Percentiles rank a stretch among this genome's conserved stretches.
Conservation (phyloP, 92 coral and sea anemone species). For the Phymanthus crucifer region DNA sequence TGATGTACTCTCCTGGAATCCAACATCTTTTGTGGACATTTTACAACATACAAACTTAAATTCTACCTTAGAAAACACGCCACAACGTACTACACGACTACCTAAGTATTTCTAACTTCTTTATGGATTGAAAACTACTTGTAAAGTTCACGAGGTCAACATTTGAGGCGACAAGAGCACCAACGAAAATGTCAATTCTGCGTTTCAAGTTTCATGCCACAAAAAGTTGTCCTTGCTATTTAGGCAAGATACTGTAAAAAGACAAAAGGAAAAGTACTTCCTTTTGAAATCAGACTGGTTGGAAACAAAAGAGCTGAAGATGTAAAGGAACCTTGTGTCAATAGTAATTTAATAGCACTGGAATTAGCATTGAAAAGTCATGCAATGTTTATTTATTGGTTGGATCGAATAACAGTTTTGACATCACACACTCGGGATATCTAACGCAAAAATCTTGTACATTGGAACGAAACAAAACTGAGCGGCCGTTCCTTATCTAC, state of each 20-base stretch:
- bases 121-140: not conserved
- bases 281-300: not conserved
- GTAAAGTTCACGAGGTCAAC: slow-evolving; percentile 15
- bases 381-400: not conserved
- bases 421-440: no score
- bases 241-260: not conserved
- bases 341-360: slow-evolving; percentile 3
- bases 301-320: slow-evolving; percentile 28
- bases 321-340: slow-evolving; percentile 17
- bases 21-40: slow-evolving; percentile 25
- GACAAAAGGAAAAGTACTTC: not conserved
- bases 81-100: slow-evolving; percentile 1
- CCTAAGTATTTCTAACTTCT: slow-evolving; percentile 2
- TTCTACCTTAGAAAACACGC: not conserved
- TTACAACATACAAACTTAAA: not conserved
- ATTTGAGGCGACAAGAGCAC: slow-evolving; percentile 9
- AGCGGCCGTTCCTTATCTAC: no score
- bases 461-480: no score
- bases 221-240: slow-evolving; percentile 14
- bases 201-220: slow-evolving; percentile 10
- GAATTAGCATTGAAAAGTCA: slow-evolving; percentile 3
- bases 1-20: slow-evolving; percentile 19
- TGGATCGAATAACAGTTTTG: not conserved
- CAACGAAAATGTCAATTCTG: not conserved
- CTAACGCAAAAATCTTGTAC: no score